Base-by-base conservation (phyloP, 2,888 invertebrate genomes). In the Anoncus sp. region DNA sequence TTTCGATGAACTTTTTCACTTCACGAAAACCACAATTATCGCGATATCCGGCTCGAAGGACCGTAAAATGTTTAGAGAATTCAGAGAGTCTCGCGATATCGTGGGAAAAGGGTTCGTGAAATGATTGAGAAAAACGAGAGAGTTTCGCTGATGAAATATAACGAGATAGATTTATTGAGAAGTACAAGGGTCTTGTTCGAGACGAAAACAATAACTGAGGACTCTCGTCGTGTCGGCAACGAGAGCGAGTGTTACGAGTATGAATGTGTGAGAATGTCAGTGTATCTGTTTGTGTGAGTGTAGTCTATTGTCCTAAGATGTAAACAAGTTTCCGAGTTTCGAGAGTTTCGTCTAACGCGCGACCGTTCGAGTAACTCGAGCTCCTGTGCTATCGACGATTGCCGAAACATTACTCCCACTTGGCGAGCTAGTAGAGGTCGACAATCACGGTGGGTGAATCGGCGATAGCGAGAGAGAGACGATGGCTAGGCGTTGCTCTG, bases 391-490 rank as follows among this genome's bases (percentile, higher is more conserved):
- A 51, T 51, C 51, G 51, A 18, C 51, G 51, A 22, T 60, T 60
- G 60, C 57, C 22, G 57, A 59, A 59, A 59, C 57, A 59, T 59
- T 38, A 22, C 57, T 59, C 57, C 38, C 38, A 40, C 57, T 38
- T 59, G 38, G 57, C 57, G 38, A 59, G 57, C 57, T 59, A 10
- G 40, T 40, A 20, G 57, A 59, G 57, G 12, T 59, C 38, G 57
- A 38, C 40, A 59, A 59, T 20, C 38, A 59, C 20, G 57, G 57
- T 35, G 6, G 20, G 9, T 20, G 57, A 59, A 38, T 38, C 57
- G 38, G 0, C 40, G 57, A 59, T 59, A 20, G 57, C 40, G 31
- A 12, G 57, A 59, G 57, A 59, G 31, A 31, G 31, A 7, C 31
- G 7, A 7, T 7, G 31, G 31, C 7, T 7, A 31, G 7, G 7